Evolutionary conservation across 2,797 vertebrate genomes (phyloP), one percentile per base, ranked within the genome.

Genomic region (Melanotaenia trifasciata): DNA sequence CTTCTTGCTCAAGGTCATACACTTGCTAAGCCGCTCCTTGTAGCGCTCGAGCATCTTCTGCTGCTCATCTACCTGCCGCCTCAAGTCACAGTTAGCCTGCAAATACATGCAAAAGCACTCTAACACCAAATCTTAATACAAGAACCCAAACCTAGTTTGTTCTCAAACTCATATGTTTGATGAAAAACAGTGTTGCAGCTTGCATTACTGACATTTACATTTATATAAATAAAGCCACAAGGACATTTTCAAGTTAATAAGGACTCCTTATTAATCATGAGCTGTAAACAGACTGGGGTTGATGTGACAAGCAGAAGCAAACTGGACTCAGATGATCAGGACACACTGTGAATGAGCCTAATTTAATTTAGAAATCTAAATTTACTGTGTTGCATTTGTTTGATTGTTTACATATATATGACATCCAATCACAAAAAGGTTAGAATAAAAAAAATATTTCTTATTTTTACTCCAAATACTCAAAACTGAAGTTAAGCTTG

Each of bases 1-100:
- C 87, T 99, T 99, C 94, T 99, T 99, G 94, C 97, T 98, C 97
- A 99, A 99, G 0, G 96, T 98, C 87, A 98, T 97, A 92, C 98
- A 99, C 93, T 98, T 96, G 92, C 98, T 98, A 80, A 99, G 96
- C 63, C 97, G 95, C 87, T 99, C 98, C 88, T 99, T 99, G 92
- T 97, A 99, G 79, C 97, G 96, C 87, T 99, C 98, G 83, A 99
- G 93, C 96, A 99, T 96, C 92, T 97, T 97, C 76, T 99, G 97
- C 87, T 99, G 98, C 84, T 99, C 98, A 3, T 99, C 97, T 60
- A 99, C 96, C 91, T 99, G 98, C 66, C 97, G 94, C 79, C 97
- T 96, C 88, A 99, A 94, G 90, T 99, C 98, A 84, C 98, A 99
- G 92, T 99, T 99, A 45, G 96, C 96, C 98, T 99, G 88, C 67